Base-by-base conservation (phyloP, 1,140 invertebrate species). In the Ostrea edulis region DNA sequence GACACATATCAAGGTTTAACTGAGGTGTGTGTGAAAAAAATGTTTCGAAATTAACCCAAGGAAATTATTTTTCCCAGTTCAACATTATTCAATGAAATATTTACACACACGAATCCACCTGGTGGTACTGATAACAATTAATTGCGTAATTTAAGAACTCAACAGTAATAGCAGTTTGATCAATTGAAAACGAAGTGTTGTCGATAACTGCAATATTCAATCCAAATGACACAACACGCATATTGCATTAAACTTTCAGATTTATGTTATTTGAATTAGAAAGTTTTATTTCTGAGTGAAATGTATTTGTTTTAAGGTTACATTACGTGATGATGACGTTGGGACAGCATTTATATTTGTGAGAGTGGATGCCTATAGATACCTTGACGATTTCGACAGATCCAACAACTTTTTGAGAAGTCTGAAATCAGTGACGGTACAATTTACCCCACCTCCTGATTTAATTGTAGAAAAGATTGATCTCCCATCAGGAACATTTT, bases 1-100 rank as follows among this genome's bases (percentile, higher is more conserved):
- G 84, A 85, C 51, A 65, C 55, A 68, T 85, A 85, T 22, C 62
- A 58, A 51, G 17, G 25, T n/a, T 20, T 65, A 68, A 44, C 58
- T 22, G 12, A 65, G 22, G 84, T 85, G 44, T 20, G 55, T 85
- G 53, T 25, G 29, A 25, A 17, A 25, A 52, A 44, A n/a, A n/a
- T n/a, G n/a, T n/a, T n/a, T 82, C n/a, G 55, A 20, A 62, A 8
- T 58, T 12, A 58, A 62, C 17, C 0, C 3, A n/a, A 17, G 2
- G n/a, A 17, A 62, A n/a, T 62, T 17, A 7, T 20, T n/a, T 0
- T 62, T 62, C 17, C 0, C 17, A 62, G 55, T 62, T 9, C 55
- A 58, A 20, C 14, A 58, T 20, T 7, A 58, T 62, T 62, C 17
- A 62, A 62, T 55, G n/a, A n/a, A n/a, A n/a, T n/a, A n/a, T n/a